Evolutionary conservation across 2,113 vertebrate species (phyloP).

Genomic region (Coryphaenoides rupestris): DNA sequence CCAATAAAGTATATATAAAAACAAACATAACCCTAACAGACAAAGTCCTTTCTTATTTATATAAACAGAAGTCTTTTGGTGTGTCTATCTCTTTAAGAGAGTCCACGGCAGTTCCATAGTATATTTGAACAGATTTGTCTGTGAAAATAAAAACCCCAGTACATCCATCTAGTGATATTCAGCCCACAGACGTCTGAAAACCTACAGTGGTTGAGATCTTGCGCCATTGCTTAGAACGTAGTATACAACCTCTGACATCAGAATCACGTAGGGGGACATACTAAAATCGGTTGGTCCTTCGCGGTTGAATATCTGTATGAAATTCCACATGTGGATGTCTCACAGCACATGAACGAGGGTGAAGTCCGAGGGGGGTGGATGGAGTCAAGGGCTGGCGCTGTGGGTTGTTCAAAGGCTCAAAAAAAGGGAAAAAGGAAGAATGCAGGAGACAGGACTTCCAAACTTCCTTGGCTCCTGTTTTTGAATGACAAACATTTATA

Average conservation of each 20-base stretch:
- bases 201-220: constrained; percentile 9
- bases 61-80: constrained; percentile 57
- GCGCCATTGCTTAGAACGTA: not conserved
- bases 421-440: constrained; percentile 12
- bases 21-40: constrained; percentile 59
- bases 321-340: too few relatives aligned
- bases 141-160: constrained; percentile 23
- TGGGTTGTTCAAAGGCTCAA: constrained; percentile 27
- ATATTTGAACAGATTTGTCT: constrained; percentile 32
- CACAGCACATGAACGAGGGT: too few relatives aligned
- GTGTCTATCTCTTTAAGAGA: constrained; percentile 60
- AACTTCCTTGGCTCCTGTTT: constrained; percentile 9
- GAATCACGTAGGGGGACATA: constrained; percentile 33
- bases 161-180: constrained; percentile 22
- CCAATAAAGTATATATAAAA: constrained; percentile 85
- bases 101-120: constrained; percentile 42
- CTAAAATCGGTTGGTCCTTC: not conserved
- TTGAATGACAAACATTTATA: constrained; percentile 17
- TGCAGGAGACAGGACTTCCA: not conserved
- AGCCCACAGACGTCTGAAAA: constrained; percentile 22
- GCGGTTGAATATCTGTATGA: too few relatives aligned
- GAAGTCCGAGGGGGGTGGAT: not conserved
- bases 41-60: constrained; percentile 38
- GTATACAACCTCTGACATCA: constrained; percentile 19
- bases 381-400: not conserved